These are phyloP conservation scores for Pangasius krempfi DNA, from an alignment of 2,797 vertebrate species.

Conservation along the genomic window DNA sequence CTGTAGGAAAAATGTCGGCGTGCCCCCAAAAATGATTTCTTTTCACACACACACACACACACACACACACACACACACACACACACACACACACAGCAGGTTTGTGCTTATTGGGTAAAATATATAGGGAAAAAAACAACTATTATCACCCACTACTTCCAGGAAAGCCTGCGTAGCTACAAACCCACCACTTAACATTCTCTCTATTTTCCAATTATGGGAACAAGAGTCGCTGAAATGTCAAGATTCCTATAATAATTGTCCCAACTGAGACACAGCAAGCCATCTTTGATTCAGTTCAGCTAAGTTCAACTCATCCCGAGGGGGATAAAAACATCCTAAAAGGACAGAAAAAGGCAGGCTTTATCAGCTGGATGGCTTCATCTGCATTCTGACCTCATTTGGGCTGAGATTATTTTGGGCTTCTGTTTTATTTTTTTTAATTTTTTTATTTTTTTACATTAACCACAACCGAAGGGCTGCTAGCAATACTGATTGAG, in stretches of 20 bases:
- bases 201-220: conserved; percentile 26
- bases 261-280: conserved; percentile 24
- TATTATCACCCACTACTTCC: not conserved
- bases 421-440: not conserved
- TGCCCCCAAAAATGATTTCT: not conserved
- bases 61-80: not conserved
- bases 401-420: conserved; percentile 54
- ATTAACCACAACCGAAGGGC: not conserved
- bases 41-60: not conserved
- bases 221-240: conserved; percentile 22
- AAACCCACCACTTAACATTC: conserved; percentile 21
- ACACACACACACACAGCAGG: not conserved
- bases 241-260: conserved; percentile 42
- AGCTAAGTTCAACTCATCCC: conserved; percentile 22
- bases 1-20: not conserved
- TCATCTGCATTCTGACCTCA: conserved; percentile 40
- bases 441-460: not conserved
- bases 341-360: conserved; percentile 26
- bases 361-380: not conserved
- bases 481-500: not conserved
- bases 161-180: not conserved
- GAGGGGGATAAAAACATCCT: conserved; percentile 20
- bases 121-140: not conserved
- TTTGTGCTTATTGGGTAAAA: not conserved
- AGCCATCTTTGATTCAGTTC: conserved; percentile 26